Conservation (phyloP, 2,888 invertebrate genomes). For the Antitype chi region DNA sequence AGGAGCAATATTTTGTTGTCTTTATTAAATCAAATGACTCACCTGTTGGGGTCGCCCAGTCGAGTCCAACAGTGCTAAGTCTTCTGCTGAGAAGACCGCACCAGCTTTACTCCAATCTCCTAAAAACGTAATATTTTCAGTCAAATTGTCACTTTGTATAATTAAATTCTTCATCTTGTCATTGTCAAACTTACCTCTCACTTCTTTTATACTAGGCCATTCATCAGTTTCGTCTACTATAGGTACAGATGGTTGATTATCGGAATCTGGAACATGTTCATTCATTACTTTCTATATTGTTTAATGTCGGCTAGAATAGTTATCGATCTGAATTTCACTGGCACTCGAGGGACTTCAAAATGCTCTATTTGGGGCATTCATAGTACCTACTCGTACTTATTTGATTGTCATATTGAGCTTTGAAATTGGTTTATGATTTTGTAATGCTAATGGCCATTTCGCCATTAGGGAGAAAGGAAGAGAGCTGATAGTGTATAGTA, state of each 20-base stretch:
- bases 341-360: conserved; percentile 20
- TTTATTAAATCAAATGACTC: background rate
- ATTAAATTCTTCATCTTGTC: background rate
- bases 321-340: conserved; percentile 21
- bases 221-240: conserved; percentile 83
- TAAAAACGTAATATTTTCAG: conserved; percentile 55
- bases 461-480: background rate
- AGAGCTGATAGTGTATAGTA: no score
- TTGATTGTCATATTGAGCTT: background rate
- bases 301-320: conserved; percentile 12
- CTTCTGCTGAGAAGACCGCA: conserved; percentile 88
- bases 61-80: conserved; percentile 86
- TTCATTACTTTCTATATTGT: conserved; percentile 12
- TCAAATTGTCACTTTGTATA: background rate
- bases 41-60: conserved; percentile 84
- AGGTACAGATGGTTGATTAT: conserved; percentile 78
- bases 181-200: conserved; percentile 77
- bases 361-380: conserved; percentile 33
- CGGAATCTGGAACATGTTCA: conserved; percentile 76
- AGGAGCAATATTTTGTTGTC: background rate
- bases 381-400: background rate
- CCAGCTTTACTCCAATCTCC: conserved; percentile 87
- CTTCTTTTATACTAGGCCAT: conserved; percentile 88
- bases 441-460: background rate
- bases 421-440: conserved; percentile 6